Evolutionary conservation across 2,113 vertebrate genomes (phyloP).

Genomic region (Elephantulus edwardii): DNA sequence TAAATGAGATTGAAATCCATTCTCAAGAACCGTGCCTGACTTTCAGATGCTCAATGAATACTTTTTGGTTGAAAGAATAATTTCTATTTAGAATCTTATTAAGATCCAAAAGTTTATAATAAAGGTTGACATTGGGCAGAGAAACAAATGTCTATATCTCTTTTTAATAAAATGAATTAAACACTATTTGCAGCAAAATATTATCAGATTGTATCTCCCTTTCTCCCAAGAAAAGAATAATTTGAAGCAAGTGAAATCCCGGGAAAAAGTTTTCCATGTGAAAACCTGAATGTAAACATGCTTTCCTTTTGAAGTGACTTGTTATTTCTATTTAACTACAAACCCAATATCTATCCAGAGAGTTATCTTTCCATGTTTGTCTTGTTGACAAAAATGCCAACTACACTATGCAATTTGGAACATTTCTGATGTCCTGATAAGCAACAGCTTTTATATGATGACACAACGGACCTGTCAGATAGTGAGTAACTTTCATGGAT

Average conservation of each 20-base stretch:
- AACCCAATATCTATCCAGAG: slow-evolving; percentile 25
- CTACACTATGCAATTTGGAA: not conserved
- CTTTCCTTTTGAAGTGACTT: not conserved
- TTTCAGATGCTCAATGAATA: slow-evolving; percentile 14
- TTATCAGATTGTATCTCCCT: slow-evolving; percentile 31
- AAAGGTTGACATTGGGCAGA: slow-evolving; percentile 39
- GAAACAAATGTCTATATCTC: slow-evolving; percentile 22
- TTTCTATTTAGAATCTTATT: slow-evolving; percentile 31
- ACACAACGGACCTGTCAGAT: slow-evolving; percentile 57
- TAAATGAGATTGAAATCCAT: not conserved
- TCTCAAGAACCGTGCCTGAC: not conserved
- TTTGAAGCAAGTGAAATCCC: slow-evolving; percentile 52
- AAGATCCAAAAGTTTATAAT: slow-evolving; percentile 33
- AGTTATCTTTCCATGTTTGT: slow-evolving; percentile 43
- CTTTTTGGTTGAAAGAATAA: not conserved
- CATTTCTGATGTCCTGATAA: slow-evolving; percentile 70
- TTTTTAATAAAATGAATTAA: slow-evolving; percentile 37
- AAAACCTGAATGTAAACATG: not conserved
- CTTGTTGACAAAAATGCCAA: slow-evolving; percentile 43
- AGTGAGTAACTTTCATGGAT: slow-evolving; percentile 34
- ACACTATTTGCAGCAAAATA: slow-evolving; percentile 5
- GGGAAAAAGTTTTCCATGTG: slow-evolving; percentile 5
- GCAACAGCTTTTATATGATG: slow-evolving; percentile 67
- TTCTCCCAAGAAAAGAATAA: slow-evolving; percentile 36
- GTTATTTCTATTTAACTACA: not conserved